Evolutionary conservation across 2,113 vertebrate genomes (phyloP).

Genomic region (Phaethornis superciliosus): DNA sequence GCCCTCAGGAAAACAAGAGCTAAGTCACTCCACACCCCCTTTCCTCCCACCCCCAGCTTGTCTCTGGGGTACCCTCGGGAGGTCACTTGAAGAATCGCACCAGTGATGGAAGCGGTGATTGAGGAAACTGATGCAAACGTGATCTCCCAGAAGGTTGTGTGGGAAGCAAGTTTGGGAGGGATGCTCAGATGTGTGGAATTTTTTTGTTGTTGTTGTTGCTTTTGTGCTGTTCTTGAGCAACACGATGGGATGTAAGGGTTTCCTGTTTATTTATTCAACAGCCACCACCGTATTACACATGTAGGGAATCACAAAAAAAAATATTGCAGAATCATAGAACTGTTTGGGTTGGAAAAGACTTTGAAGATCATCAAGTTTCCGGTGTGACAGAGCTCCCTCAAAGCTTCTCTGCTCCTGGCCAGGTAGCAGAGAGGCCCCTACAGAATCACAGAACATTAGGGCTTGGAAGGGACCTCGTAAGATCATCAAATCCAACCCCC

Average conservation of each 20-base stretch:
- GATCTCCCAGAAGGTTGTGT: conserved; percentile 60
- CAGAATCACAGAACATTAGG: too few relatives aligned
- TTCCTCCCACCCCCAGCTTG: not conserved
- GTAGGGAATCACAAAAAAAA: not conserved
- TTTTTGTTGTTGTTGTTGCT: not conserved
- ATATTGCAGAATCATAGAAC: too few relatives aligned
- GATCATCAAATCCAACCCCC: too few relatives aligned
- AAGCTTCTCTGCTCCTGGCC: not conserved
- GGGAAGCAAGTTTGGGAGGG: conserved; percentile 59
- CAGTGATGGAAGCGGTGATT: conserved; percentile 20
- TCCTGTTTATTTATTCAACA: not conserved
- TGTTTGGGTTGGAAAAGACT: too few relatives aligned
- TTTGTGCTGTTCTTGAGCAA: conserved; percentile 31
- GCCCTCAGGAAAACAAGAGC: conserved; percentile 36
- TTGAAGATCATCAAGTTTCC: not conserved
- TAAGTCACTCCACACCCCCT: not conserved
- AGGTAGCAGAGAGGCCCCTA: not conserved
- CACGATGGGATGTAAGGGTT: not conserved
- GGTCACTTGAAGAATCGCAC: not conserved
- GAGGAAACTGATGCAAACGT: conserved; percentile 58
- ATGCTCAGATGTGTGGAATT: conserved; percentile 33
- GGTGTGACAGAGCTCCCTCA: not conserved
- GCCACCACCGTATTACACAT: not conserved
- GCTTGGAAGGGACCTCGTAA: too few relatives aligned
- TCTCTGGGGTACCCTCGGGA: not conserved